These are phyloP conservation scores for Epinephelus cyanopodus DNA, from an alignment of 2,113 vertebrate genomes.

Conservation along the genomic window DNA sequence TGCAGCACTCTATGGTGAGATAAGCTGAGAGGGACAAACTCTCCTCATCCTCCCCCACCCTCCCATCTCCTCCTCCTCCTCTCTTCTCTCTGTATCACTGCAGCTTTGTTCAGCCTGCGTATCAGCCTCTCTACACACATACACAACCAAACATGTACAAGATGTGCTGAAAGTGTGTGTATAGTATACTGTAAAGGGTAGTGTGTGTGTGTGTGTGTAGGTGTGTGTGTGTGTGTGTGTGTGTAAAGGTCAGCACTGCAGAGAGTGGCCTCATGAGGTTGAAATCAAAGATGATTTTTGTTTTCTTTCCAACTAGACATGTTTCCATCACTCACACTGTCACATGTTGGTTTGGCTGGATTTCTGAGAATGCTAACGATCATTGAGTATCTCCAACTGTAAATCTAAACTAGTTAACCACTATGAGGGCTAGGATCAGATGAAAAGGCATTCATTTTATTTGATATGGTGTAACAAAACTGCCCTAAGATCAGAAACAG, in stretches of 20 bases:
- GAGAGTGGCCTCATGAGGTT: neutral
- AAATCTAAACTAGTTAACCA: too few relatives aligned
- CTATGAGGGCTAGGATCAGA: too few relatives aligned
- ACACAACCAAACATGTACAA: neutral
- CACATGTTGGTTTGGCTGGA: too few relatives aligned
- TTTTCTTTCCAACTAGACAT: neutral
- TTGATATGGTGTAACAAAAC: too few relatives aligned
- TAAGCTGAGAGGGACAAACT: conserved; percentile 49
- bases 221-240: neutral
- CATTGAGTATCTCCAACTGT: too few relatives aligned
- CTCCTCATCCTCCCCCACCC: conserved; percentile 11
- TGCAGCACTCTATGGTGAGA: conserved; percentile 40
- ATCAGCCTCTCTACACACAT: conserved; percentile 19
- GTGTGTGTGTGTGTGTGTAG: too few relatives aligned
- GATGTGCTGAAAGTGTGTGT: neutral
- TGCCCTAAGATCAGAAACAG: too few relatives aligned
- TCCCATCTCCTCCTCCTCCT: neutral
- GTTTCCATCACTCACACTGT: too few relatives aligned
- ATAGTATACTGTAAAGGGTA: neutral
- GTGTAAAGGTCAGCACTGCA: conserved; percentile 3
- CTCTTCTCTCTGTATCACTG: conserved; percentile 10
- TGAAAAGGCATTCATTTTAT: too few relatives aligned
- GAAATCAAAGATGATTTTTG: neutral
- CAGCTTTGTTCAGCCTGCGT: conserved; percentile 32
- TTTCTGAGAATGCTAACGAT: too few relatives aligned